Percentiles rank a stretch among this genome's conserved stretches.
phyloP scores from a whole-genome alignment of 2,888 invertebrate species.

The Drosophila atroscutellata region DNA sequence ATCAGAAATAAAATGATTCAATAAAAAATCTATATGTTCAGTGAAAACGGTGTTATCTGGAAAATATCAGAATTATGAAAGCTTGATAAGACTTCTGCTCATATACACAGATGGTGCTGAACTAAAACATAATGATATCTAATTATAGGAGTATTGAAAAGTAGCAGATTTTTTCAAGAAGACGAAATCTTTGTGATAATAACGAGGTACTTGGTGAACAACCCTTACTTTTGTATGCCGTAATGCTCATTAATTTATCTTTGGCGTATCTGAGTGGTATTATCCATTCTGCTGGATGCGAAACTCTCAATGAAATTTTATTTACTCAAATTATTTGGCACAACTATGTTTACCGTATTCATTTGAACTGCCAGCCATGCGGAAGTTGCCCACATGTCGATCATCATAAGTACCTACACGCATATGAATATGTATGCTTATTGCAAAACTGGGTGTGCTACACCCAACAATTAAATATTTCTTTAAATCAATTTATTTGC shows the following conservation, averaged over 20 bases:
- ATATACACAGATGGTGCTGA: background rate
- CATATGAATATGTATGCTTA: background rate
- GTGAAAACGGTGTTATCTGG: background rate
- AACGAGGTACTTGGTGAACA: background rate
- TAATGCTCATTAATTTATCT: constrained; percentile 2
- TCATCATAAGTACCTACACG: background rate
- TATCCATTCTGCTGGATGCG: constrained; percentile 12
- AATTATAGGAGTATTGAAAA: background rate
- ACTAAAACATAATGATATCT: background rate
- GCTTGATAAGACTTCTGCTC: background rate
- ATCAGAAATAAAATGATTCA: background rate
- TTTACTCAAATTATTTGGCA: constrained; percentile 66
- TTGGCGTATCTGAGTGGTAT: constrained; percentile 4
- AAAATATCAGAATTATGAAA: background rate
- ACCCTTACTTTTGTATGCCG: constrained; percentile 12
- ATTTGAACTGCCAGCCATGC: constrained; percentile 59
- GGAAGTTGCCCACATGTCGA: constrained; percentile 48
- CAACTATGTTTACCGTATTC: constrained; percentile 60
- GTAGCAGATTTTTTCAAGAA: background rate
- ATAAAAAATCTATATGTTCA: background rate
- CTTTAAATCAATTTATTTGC: background rate
- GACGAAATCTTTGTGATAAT: background rate
- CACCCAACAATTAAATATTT: background rate
- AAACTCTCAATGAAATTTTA: constrained; percentile 52
- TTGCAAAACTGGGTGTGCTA: background rate